Evolutionary conservation across 2,113 vertebrate species (phyloP).

Genomic region (Synodontis membranacea): DNA sequence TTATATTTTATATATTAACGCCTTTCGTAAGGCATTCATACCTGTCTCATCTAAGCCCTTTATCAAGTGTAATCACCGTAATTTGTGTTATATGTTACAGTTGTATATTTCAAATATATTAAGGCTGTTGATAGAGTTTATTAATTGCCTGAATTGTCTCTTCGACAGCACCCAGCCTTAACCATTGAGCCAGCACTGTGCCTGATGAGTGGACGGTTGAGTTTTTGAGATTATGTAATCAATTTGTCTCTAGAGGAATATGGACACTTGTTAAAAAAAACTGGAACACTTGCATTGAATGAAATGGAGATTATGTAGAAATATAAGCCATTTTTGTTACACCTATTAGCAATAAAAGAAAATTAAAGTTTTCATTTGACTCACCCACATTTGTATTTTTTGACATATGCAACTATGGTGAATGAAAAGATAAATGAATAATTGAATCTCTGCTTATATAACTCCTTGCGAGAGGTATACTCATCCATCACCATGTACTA

Average conservation of each 20-base stretch:
- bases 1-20: background rate
- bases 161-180: background rate
- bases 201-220: background rate
- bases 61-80: background rate
- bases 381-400: background rate
- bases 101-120: background rate
- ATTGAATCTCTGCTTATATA: slow-evolving; percentile 58
- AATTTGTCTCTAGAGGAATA: background rate
- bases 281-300: background rate
- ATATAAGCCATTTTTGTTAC: background rate
- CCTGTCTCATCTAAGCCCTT: background rate
- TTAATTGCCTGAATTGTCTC: background rate
- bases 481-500: slow-evolving; percentile 56
- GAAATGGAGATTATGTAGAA: background rate
- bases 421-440: slow-evolving; percentile 43
- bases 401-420: background rate
- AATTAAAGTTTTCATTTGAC: background rate
- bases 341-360: background rate
- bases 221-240: background rate
- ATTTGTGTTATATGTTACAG: background rate
- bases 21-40: background rate
- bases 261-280: background rate
- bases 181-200: background rate
- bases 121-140: background rate
- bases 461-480: slow-evolving; percentile 53